Evolutionary conservation across 2,113 vertebrate genomes (phyloP), one percentile per base, ranked within the genome.

Genomic region (Raphicerus campestris): DNA sequence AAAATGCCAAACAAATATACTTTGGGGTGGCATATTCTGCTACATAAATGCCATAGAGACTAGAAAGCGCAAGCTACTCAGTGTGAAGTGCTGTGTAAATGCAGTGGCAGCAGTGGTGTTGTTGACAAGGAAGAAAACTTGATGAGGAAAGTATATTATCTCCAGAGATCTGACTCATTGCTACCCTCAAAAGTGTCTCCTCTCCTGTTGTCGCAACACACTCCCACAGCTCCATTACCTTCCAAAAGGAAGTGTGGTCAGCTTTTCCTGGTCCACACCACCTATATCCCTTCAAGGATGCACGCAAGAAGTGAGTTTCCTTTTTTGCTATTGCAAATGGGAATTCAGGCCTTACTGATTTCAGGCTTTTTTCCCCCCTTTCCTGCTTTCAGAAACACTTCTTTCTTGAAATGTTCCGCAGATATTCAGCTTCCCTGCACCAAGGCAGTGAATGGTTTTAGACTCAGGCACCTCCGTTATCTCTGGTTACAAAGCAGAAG

Each of bases 241-340:
- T 81, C 8, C 6, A 19, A 16, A 63, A 26, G 4, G 35, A 66
- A 70, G 9, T 14, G 7, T 17, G 7, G 5, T 20, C 51, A 51
- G 10, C 10, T 75, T 61, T 42, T 15, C 19, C 1, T 10, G 7
- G 0, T 2, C 3, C 4, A 3, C 4, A 55, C 17, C n/a, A 24
- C n/a, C 3, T 84, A 55, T 32, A n/a, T 2, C 42, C 20, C 49
- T 96, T 70, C 32, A 53, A 60, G 8, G 7, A 81, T 13, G 0
- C 20, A 73, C 7, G 3, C 35, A 87, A 82, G n/a, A 32, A 26
- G 11, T 6, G 6, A 75, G 2, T 89, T n/a, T n/a, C 20, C 20
- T 78, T 51, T 80, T 49, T 45, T 77, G 11, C 35, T 85, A 1
- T 47, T 92, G 20, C 11, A 47, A 49, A 0, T 47, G 16, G 2